phyloP scores from a whole-genome alignment of 2,797 vertebrate genomes.

The Sciaenops ocellatus region DNA sequence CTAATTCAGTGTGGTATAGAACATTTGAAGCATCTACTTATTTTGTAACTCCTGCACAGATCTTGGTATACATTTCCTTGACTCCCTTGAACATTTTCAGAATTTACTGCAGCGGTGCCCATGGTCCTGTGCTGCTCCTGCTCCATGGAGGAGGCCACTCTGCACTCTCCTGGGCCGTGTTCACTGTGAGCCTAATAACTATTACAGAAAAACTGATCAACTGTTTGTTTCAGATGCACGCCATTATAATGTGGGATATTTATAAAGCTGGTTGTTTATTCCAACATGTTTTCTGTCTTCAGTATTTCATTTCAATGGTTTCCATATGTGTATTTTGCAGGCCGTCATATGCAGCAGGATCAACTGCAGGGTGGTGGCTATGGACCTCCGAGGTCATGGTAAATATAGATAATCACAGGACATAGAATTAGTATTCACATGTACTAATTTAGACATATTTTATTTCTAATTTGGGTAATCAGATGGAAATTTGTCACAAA shows the following conservation, averaged over 20 bases:
- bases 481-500: not conserved
- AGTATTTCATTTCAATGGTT: not conserved
- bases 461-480: not conserved
- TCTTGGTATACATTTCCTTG: slow-evolving; percentile 81
- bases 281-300: not conserved
- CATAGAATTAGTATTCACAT: not conserved
- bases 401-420: slow-evolving; percentile 52
- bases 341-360: slow-evolving; percentile 94
- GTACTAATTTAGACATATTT: not conserved
- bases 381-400: slow-evolving; percentile 97
- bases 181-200: slow-evolving; percentile 88
- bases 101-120: slow-evolving; percentile 94
- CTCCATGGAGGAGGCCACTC: slow-evolving; percentile 98
- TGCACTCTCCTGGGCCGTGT: slow-evolving; percentile 98
- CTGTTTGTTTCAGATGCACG: not conserved
- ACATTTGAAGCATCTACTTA: not conserved
- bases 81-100: slow-evolving; percentile 95
- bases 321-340: slow-evolving; percentile 79
- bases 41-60: not conserved
- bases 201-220: not conserved
- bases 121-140: slow-evolving; percentile 94
- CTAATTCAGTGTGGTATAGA: not conserved
- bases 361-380: slow-evolving; percentile 94
- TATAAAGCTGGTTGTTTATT: not conserved
- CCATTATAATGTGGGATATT: not conserved